A percentile compares a stretch with the other conserved stretches of the same genome.
These are phyloP conservation scores for Drosophila kanekoi DNA, from an alignment of 2,888 invertebrate species.

Conservation along the genomic window DNA sequence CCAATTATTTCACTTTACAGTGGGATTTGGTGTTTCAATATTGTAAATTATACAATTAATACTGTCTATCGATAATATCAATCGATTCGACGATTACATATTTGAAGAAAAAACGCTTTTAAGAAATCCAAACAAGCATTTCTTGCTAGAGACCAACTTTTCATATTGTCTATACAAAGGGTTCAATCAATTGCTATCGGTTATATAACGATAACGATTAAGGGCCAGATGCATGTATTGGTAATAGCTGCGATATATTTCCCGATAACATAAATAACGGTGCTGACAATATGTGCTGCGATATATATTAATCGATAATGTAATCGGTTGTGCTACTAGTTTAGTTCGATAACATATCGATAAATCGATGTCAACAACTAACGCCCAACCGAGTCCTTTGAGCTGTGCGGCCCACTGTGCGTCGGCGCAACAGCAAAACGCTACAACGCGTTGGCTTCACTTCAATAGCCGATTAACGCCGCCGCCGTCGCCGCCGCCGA, in stretches of 20 bases:
- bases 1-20: neutral
- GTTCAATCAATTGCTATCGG: too few relatives aligned
- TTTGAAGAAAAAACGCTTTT: too few relatives aligned
- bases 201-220: too few relatives aligned
- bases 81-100: too few relatives aligned
- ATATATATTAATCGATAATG: neutral
- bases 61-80: neutral
- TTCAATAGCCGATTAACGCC: constrained; percentile 76
- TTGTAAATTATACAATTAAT: neutral
- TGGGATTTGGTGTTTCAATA: neutral
- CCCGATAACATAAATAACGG: too few relatives aligned
- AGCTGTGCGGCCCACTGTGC: constrained; percentile 43
- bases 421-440: constrained; percentile 55
- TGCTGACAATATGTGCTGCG: too few relatives aligned
- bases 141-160: too few relatives aligned
- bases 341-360: neutral
- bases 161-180: too few relatives aligned
- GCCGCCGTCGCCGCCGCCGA: constrained; percentile 12
- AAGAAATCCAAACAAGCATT: too few relatives aligned
- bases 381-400: neutral
- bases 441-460: constrained; percentile 73
- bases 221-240: too few relatives aligned
- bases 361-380: too few relatives aligned
- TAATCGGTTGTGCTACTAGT: neutral
- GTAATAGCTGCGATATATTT: too few relatives aligned